Percentiles rank a stretch among this genome's conserved stretches.
Evolutionary conservation across 1,140 invertebrate genomes (phyloP).

Genomic region (Idris sp.): DNA sequence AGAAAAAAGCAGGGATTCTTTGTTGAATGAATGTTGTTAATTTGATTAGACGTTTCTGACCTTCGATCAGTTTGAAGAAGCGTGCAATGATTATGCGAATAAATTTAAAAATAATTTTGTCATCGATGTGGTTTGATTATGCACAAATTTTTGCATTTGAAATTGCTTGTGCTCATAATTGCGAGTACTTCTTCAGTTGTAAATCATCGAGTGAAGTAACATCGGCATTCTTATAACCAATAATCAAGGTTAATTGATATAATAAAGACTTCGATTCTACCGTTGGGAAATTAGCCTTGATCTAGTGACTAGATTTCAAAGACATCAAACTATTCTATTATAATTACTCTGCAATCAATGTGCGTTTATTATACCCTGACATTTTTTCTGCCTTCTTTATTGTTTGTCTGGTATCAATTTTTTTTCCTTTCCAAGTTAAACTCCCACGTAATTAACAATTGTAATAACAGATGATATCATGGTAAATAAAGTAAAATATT

Average conservation of each 20-base stretch:
- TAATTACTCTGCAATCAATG: slow-evolving; percentile 38
- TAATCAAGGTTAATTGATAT: slow-evolving; percentile 14
- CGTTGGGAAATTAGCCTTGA: slow-evolving; percentile 23
- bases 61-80: slow-evolving; percentile 4
- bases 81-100: not conserved
- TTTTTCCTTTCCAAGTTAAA: slow-evolving; percentile 26
- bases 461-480: slow-evolving; percentile 43
- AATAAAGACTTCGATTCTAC: slow-evolving; percentile 11
- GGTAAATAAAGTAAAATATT: slow-evolving; percentile 28
- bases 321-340: slow-evolving; percentile 21
- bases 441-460: slow-evolving; percentile 54
- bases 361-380: slow-evolving; percentile 12
- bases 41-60: slow-evolving; percentile 16
- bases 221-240: slow-evolving; percentile 1
- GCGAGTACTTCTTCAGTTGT: not conserved
- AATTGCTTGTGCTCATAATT: not conserved
- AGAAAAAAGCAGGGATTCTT: slow-evolving; percentile 6
- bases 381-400: slow-evolving; percentile 29
- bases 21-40: slow-evolving; percentile 20
- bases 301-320: not conserved
- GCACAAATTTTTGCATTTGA: no score
- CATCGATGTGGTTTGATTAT: no score
- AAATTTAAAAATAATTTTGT: no score
- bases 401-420: slow-evolving; percentile 26
- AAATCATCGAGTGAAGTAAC: slow-evolving; percentile 6